Evolutionary conservation across 2,113 vertebrate species (phyloP), one percentile per base, ranked within the genome.

Genomic region (Bos indicus): DNA sequence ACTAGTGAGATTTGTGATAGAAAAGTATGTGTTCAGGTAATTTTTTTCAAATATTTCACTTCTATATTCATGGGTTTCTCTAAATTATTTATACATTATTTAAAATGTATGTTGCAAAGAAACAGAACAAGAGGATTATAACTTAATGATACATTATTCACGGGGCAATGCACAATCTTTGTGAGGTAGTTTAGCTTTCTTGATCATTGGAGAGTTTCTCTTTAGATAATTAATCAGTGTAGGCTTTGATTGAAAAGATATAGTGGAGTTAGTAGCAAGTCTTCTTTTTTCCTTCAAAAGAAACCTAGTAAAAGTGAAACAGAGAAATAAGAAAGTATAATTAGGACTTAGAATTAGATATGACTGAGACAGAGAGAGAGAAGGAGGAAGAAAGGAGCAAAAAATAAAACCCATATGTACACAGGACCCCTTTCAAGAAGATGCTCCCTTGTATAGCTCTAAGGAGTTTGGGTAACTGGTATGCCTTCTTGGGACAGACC

Each of bases 201-300:
- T 19, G 52, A 17, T 87, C 17, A 77, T 62, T 28, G 52, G 84
- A 33, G 21, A 16, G 6, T 51, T 43, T 60, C n/a, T 88, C 30
- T 51, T 48, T 93, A 40, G 28, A 64, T 91, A 17, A 59, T 78
- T 64, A 64, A 23, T 5, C 28, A 96, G 7, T 26, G 6, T 71
- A 88, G 4, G 3, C 26, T 96, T 86, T 92, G 3, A 36, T 86
- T 77, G 8, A 88, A 90, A 88, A 90, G 14, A 78, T 21, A 88
- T 40, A 85, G 11, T 54, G 8, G 64, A 6, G 14, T 74, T 88
- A 86, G n/a, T 25, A 81, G 40, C 15, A 57, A 87, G 14, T 86
- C 26, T 95, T 25, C 21, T 95, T 25, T 56, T 51, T 91, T 59
- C 51, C n/a, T 84, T 74, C 15, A 91, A 62, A 52, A 57, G 9